These are phyloP conservation scores for Halcyon malimbica DNA, from an alignment of 2,113 vertebrate species.

Conservation along the genomic window DNA sequence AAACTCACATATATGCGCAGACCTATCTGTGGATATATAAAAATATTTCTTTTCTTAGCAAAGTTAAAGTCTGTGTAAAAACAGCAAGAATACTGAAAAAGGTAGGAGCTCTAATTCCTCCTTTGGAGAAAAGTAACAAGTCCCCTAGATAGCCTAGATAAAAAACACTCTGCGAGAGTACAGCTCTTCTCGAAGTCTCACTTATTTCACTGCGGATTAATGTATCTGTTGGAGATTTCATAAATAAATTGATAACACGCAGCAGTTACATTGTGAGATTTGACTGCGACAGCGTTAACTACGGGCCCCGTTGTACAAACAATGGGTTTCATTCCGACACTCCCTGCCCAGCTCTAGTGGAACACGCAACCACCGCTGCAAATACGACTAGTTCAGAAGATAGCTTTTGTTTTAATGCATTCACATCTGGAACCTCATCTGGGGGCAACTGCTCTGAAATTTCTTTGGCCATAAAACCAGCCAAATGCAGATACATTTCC, in stretches of 20 bases:
- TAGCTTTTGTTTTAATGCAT: background rate
- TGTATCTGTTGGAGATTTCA: background rate
- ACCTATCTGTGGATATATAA: slow-evolving; percentile 27
- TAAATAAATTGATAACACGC: background rate
- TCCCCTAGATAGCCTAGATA: background rate
- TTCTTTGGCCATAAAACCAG: background rate
- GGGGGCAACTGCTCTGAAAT: background rate
- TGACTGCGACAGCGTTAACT: background rate
- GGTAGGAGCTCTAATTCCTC: slow-evolving; percentile 31
- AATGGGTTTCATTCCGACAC: background rate
- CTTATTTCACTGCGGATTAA: background rate
- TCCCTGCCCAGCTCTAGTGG: background rate
- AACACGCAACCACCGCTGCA: background rate
- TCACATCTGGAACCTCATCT: background rate
- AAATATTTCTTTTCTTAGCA: slow-evolving; percentile 47
- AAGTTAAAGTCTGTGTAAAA: slow-evolving; percentile 51
- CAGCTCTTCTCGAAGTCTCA: background rate
- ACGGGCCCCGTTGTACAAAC: background rate
- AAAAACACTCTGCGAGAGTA: background rate
- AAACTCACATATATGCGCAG: background rate
- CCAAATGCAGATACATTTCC: background rate
- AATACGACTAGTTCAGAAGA: background rate
- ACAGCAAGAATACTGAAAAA: slow-evolving; percentile 25
- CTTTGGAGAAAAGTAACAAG: slow-evolving; percentile 55
- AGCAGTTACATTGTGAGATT: background rate